Conservation (phyloP, 2,797 vertebrate species). For the Enteromius fasciolatus region DNA sequence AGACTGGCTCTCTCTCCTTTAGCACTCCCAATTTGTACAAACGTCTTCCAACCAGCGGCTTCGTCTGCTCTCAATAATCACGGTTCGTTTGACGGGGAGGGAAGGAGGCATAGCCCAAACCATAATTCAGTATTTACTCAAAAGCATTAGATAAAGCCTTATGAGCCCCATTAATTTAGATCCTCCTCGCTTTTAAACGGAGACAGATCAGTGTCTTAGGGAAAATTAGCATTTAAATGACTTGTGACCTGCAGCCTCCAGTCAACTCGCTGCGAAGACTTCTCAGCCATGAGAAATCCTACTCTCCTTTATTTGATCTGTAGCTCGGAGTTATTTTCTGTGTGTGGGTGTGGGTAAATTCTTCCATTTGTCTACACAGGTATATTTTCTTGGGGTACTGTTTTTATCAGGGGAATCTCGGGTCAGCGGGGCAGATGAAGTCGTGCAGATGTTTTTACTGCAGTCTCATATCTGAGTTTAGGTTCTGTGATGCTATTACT, state of each 20-base stretch:
- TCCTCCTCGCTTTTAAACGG: constrained; percentile 44
- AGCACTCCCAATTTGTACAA: not conserved
- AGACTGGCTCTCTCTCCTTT: constrained; percentile 38
- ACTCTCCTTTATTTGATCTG: constrained; percentile 41
- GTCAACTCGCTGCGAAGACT: constrained; percentile 49
- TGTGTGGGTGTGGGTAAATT: constrained; percentile 20
- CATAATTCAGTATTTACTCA: constrained; percentile 57
- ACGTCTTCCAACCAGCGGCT: not conserved
- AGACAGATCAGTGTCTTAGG: constrained; percentile 50
- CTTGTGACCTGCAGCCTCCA: constrained; percentile 51
- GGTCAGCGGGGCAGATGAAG: constrained; percentile 34
- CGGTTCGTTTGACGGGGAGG: constrained; percentile 40
- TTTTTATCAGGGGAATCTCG: constrained; percentile 18
- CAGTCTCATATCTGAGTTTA: constrained; percentile 7
- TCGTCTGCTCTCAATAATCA: constrained; percentile 33
- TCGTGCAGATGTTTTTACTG: constrained; percentile 26
- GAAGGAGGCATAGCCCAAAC: constrained; percentile 36
- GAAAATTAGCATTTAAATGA: constrained; percentile 61
- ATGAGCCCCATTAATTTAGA: constrained; percentile 51
- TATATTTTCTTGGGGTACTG: not conserved
- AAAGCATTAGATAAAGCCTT: constrained; percentile 49
- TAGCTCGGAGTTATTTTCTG: constrained; percentile 19
- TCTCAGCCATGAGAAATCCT: constrained; percentile 36
- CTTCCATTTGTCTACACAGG: constrained; percentile 21
- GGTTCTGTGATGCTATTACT: constrained; percentile 5